Conservation (phyloP, 2,888 invertebrate species). For the Dynastes maya region DNA sequence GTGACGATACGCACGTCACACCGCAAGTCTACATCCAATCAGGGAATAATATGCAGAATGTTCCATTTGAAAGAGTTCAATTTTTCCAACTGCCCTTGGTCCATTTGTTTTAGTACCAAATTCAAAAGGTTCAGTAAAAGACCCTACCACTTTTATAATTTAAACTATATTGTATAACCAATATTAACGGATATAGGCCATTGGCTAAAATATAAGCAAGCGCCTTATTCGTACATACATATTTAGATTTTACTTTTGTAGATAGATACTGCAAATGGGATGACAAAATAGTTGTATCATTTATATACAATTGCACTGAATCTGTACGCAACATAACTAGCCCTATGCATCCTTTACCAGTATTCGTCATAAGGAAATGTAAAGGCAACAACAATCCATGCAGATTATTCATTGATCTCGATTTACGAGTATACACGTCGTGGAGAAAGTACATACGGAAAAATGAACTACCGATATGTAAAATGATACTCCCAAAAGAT, state of each 20-base stretch:
- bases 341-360: constrained; percentile 63
- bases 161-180: no score
- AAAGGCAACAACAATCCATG: constrained; percentile 61
- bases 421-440: constrained; percentile 73
- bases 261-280: constrained; percentile 52
- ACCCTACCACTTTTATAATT: no score
- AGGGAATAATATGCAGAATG: no score
- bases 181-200: no score
- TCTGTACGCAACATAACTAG: constrained; percentile 62
- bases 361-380: constrained; percentile 66
- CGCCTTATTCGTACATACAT: no score
- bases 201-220: no score
- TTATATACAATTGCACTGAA: constrained; percentile 58
- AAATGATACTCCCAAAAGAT: constrained; percentile 73
- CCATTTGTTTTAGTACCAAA: no score
- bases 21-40: no score
- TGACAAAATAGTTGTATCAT: constrained; percentile 52
- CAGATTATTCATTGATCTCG: constrained; percentile 65
- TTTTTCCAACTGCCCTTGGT: no score
- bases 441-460: constrained; percentile 73
- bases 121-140: no score
- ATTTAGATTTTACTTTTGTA: constrained; percentile 27
- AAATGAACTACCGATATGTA: constrained; percentile 74
- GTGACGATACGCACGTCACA: no score
- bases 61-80: no score